Percentiles rank a stretch among this genome's conserved stretches.
Evolutionary conservation across 2,888 invertebrate species (phyloP).

Genomic region (Oscheius sp.): DNA sequence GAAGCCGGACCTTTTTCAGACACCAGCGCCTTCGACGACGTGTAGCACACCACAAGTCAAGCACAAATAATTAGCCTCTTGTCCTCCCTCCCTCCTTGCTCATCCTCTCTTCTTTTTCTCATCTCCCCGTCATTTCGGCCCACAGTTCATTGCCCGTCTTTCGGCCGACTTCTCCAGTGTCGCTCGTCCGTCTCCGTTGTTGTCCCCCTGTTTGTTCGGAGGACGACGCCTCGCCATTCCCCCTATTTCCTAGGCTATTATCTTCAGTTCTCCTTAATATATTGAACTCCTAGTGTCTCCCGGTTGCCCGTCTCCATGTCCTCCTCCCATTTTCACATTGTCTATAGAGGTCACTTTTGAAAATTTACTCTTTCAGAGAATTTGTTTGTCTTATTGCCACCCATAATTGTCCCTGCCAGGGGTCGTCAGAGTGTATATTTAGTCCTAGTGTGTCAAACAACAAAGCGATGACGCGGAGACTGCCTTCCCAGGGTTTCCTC

Average conservation of each 20-base stretch:
- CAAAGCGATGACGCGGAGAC: constrained; percentile 1
- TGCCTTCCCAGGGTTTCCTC: neutral
- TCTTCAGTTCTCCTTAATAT: constrained; percentile 2
- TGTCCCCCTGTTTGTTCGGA: constrained; percentile 29
- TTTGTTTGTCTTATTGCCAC: neutral
- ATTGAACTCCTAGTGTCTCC: too few species aligned
- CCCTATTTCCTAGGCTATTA: constrained; percentile 19
- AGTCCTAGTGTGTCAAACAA: constrained; percentile 10
- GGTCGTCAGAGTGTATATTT: constrained; percentile 10
- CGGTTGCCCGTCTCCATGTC: neutral
- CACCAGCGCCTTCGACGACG: constrained; percentile 43
- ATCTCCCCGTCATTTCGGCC: too few species aligned
- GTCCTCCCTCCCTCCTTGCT: constrained; percentile 14
- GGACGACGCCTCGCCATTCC: constrained; percentile 16
- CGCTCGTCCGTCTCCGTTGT: constrained; percentile 23
- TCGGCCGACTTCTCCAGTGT: constrained; percentile 6
- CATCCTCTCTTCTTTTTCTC: constrained; percentile 1
- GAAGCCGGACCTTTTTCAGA: constrained; percentile 68
- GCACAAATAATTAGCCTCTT: constrained; percentile 20
- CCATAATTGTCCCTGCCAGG: too few species aligned
- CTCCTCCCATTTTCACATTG: neutral
- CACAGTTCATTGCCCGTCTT: constrained; percentile 8
- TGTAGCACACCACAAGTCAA: constrained; percentile 38
- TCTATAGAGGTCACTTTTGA: constrained; percentile 4
- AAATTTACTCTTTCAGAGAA: neutral